Conservation (phyloP, 2,113 vertebrate species). For the Typhlomys cinereus region DNA sequence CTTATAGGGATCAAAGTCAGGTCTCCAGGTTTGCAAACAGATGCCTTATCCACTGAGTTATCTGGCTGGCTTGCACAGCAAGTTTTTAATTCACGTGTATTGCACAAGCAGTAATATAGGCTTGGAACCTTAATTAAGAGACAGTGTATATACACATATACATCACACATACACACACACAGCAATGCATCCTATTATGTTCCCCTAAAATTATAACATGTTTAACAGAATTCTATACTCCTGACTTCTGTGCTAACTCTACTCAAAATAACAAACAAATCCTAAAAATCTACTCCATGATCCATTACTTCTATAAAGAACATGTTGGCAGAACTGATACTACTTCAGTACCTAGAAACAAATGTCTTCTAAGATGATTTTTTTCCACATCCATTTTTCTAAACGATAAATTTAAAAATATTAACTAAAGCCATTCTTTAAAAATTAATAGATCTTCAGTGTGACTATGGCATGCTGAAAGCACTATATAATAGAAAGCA, state of each 20-base stretch:
- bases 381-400: slow-evolving; percentile 49
- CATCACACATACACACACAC: too few relatives aligned
- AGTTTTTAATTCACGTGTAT: not conserved
- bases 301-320: slow-evolving; percentile 35
- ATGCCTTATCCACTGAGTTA: too few relatives aligned
- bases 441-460: not conserved
- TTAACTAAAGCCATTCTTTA: not conserved
- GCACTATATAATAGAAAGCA: not conserved
- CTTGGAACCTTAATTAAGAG: not conserved
- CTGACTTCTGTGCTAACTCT: slow-evolving; percentile 45
- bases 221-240: slow-evolving; percentile 22
- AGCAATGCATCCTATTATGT: not conserved
- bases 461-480: not conserved
- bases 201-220: slow-evolving; percentile 1
- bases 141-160: too few relatives aligned
- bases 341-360: slow-evolving; percentile 35
- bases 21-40: too few relatives aligned
- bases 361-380: not conserved
- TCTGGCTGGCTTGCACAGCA: not conserved
- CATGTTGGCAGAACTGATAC: not conserved
- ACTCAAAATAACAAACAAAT: slow-evolving; percentile 36
- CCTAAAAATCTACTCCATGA: slow-evolving; percentile 6
- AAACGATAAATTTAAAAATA: slow-evolving; percentile 37
- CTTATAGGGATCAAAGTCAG: too few relatives aligned
- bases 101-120: not conserved